Evolutionary conservation across 2,888 invertebrate genomes (phyloP), one percentile per base, ranked within the genome.

Genomic region (Luperina testacea): DNA sequence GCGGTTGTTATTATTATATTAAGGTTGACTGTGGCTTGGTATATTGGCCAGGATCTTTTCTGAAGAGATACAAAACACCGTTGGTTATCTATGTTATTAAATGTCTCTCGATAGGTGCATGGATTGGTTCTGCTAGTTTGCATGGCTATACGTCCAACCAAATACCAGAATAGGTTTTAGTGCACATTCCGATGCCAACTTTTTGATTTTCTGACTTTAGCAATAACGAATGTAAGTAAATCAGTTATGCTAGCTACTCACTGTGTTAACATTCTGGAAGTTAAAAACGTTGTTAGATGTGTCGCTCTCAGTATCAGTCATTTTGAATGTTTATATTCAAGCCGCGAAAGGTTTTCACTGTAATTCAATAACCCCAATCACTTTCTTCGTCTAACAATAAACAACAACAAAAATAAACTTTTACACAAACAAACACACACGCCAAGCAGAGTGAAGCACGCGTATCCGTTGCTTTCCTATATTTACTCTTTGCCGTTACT

Each of bases 231-330:
- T 51, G 17, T n/a, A n/a, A 45, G 24, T 51, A 38, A 11, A 38
- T 38, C 3, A 15, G 20, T 20, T 11, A 72, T 6, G 27, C 24
- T 27, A 51, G 15, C n/a, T 67, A 92, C 93, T 90, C 82, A 95
- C 95, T 75, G 91, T 92, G 81, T 89, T 91, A 75, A 89, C 91
- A 91, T 93, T 93, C 83, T 90, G 92, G 83, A 91, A 93, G 27
- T 88, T 90, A 84, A 89, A 91, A 78, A 90, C 88, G 87, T 90
- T 88, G 88, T 90, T 88, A 75, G 92, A 88, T 27, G 92, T 81
- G 78, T 95, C 94, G 70, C 91, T 92, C 74, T 95, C 95, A 91
- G 93, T 94, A 81, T 95, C 92, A 70, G 86, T 89, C 91, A 91
- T 91, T 86, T 85, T 90, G 59, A 73, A 71, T 68, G 51, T 71